Base-by-base conservation (phyloP, 2,113 vertebrate genomes). In the Astur gentilis region DNA sequence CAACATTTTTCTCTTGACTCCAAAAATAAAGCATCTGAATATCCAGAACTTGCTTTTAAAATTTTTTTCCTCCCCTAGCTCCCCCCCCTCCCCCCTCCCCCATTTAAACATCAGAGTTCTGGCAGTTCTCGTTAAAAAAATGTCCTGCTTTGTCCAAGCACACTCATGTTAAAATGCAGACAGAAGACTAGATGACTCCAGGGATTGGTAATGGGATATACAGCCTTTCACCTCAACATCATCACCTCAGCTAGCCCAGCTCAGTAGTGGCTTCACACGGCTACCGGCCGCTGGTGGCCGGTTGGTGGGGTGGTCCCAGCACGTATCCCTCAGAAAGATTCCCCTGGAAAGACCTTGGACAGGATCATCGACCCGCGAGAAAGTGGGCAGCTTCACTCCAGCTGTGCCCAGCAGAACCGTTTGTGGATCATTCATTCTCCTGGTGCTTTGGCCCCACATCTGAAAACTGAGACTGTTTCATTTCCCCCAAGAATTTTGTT, bases 1-100 rank as follows among this genome's bases (percentile, higher is more conserved):
- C 55, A 78, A 40, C 38, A 34, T 89, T 91, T 83, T 85, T 83
- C 78, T 81, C 72, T 64, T 38, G 29, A 61, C 32, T 93, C 89
- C 86, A 76, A 88, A 95, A 95, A 93, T 89, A 95, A 91, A 89
- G 36, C 15, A 10, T 83, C 42, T 75, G 50, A 83, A 70, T 52
- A 89, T 76, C 61, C 77, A 89, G 34, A 91, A 65, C 40, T 93
- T 73, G 29, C 4, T 20, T 16, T 60, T 47, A 23, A 13, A 32
- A 1, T 57, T 26, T 73, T 57, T 50, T n/a, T 25, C 12, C 10
- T 32, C 27, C 36, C 58, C 17, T 23, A 42, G 19, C 26, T 9
- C 23, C 14, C 21, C 14, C 38, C 34, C 5, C 38, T 6, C 18
- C 12, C 38, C 40, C 14, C 38, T 34, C 7, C 40, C 40, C 54